Evolutionary conservation across 2,797 vertebrate genomes (phyloP).

Genomic region (Sebastes taczanowskii): DNA sequence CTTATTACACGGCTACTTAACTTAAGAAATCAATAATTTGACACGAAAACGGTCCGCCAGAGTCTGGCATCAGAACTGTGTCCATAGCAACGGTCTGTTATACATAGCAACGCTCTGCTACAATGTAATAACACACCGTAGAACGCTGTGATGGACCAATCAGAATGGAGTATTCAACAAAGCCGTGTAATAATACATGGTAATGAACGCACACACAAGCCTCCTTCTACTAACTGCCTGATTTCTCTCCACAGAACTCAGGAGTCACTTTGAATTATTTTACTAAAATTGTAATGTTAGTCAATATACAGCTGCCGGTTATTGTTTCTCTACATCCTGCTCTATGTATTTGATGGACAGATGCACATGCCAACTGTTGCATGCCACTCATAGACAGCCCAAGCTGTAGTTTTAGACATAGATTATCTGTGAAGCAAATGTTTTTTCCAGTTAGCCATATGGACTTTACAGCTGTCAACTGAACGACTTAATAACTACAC

Average conservation of each 20-base stretch:
- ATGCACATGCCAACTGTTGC: constrained; percentile 47
- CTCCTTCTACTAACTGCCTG: background rate
- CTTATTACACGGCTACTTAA: no score
- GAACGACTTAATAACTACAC: background rate
- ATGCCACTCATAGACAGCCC: constrained; percentile 19
- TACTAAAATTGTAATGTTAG: constrained; percentile 1
- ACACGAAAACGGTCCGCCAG: no score
- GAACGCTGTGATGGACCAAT: no score
- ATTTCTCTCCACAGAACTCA: constrained; percentile 13
- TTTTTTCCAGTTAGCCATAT: constrained; percentile 14
- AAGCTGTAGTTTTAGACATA: constrained; percentile 16
- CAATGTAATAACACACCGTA: no score
- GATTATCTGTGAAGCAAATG: constrained; percentile 5
- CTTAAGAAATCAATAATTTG: no score
- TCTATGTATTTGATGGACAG: background rate
- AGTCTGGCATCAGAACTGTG: no score
- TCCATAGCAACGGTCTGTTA: no score
- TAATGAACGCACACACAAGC: constrained; percentile 1
- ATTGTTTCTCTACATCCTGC: background rate
- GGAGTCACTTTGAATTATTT: constrained; percentile 18
- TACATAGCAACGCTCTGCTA: no score
- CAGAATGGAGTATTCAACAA: no score
- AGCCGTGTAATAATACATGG: background rate
- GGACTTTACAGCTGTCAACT: constrained; percentile 12
- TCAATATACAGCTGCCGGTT: constrained; percentile 18